A percentile compares a stretch with the other conserved stretches of the same genome.
Evolutionary conservation across 2,888 invertebrate species (phyloP).

Genomic region (Eristalis pertinax): DNA sequence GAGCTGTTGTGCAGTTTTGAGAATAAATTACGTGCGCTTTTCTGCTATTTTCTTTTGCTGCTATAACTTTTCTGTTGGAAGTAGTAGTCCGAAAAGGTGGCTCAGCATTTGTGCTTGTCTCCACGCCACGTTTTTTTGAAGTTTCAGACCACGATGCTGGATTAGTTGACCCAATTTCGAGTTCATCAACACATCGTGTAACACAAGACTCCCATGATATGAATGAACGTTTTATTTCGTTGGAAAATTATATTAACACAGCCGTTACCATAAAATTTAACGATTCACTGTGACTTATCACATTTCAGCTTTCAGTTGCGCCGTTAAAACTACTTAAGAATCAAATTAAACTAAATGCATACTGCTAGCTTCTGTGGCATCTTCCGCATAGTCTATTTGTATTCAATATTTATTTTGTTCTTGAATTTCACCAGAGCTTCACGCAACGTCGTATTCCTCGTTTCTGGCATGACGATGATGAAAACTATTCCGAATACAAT

Average conservation of each 20-base stretch:
- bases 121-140: too few species aligned
- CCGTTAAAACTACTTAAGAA: too few species aligned
- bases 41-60: background rate
- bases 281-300: background rate
- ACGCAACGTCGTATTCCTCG: constrained; percentile 73
- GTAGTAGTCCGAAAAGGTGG: too few species aligned
- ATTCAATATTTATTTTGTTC: background rate
- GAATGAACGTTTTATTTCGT: background rate
- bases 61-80: too few species aligned
- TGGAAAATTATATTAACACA: background rate
- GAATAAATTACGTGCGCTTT: too few species aligned
- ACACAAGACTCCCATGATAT: too few species aligned
- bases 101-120: too few species aligned
- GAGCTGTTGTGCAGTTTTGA: too few species aligned
- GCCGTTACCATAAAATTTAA: background rate
- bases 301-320: background rate
- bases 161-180: too few species aligned
- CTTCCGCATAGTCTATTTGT: background rate
- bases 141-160: too few species aligned
- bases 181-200: too few species aligned
- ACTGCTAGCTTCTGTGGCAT: background rate
- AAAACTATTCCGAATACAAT: constrained; percentile 72
- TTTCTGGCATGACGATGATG: constrained; percentile 76
- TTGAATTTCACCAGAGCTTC: constrained; percentile 75
- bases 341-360: background rate